Conservation (phyloP, 2,797 vertebrate genomes). For the Setipinna tenuifilis region DNA sequence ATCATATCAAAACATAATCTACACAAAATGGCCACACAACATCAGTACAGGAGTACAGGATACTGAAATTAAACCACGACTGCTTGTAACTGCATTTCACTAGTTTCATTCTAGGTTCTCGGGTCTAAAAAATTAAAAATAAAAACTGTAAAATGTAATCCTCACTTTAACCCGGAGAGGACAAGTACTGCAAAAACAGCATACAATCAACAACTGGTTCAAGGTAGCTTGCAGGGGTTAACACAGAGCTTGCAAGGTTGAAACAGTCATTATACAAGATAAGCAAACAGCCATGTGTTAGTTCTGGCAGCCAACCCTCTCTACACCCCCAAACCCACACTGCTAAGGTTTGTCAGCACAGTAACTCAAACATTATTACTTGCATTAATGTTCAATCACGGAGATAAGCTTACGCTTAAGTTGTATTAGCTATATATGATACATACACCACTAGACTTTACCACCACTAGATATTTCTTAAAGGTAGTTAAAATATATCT, state of each 20-base stretch:
- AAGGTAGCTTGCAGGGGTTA: background rate
- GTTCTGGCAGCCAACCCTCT: background rate
- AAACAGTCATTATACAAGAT: conserved; percentile 16
- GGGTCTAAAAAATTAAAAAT: background rate
- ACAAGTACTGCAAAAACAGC: background rate
- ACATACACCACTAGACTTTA: no score
- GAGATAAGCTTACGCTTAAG: no score
- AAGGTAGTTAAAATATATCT: no score
- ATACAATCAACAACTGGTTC: background rate
- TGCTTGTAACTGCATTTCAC: background rate
- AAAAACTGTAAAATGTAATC: background rate
- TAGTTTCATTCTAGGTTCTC: background rate
- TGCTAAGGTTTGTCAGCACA: background rate
- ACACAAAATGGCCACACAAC: no score
- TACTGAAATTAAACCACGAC: background rate
- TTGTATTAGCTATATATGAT: no score
- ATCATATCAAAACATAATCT: no score
- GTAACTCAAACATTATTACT: background rate
- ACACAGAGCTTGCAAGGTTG: background rate
- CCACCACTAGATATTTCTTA: no score
- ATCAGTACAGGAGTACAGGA: background rate
- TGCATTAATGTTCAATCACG: no score
- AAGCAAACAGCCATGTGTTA: background rate
- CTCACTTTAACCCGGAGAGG: background rate
- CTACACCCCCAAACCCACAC: background rate